These are phyloP conservation scores for Aleadryas rufinucha DNA, from an alignment of 2,113 vertebrate species.

Conservation along the genomic window DNA sequence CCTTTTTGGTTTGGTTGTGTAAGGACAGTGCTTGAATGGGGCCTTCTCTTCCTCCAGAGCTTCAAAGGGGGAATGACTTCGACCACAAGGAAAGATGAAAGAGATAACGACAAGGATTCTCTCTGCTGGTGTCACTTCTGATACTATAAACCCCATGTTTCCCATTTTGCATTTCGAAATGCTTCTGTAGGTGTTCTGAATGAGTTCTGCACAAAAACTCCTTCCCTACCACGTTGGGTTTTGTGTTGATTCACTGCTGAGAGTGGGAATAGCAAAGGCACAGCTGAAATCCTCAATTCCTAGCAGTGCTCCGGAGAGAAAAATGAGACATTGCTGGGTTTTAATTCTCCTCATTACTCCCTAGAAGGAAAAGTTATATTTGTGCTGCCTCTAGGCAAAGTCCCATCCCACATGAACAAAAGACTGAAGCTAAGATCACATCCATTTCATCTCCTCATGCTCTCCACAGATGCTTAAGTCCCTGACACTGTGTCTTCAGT, in stretches of 20 bases:
- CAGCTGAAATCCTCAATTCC: background rate
- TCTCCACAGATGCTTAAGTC: conserved; percentile 2
- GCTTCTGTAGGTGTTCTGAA: background rate
- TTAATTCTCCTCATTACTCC: conserved; percentile 33
- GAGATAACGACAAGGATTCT: background rate
- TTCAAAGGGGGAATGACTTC: background rate
- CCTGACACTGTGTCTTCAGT: conserved; percentile 13
- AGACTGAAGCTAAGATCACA: conserved; percentile 1
- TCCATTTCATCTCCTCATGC: conserved; percentile 8
- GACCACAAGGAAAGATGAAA: background rate
- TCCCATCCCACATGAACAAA: conserved; percentile 23
- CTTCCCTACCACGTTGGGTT: background rate
- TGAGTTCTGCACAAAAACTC: background rate
- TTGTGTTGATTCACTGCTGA: background rate
- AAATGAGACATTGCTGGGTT: background rate
- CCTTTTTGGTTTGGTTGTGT: background rate
- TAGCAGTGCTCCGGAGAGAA: background rate
- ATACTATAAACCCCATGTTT: background rate
- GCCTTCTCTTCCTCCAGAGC: background rate
- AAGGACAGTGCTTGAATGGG: background rate
- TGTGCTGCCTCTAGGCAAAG: conserved; percentile 41
- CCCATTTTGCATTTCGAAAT: background rate
- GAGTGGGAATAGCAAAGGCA: background rate
- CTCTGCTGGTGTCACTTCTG: background rate
- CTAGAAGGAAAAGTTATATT: conserved; percentile 30